A percentile compares a stretch with the other conserved stretches of the same genome.
Conservation (phyloP, 2,113 vertebrate genomes). For the Hippolais icterina region DNA sequence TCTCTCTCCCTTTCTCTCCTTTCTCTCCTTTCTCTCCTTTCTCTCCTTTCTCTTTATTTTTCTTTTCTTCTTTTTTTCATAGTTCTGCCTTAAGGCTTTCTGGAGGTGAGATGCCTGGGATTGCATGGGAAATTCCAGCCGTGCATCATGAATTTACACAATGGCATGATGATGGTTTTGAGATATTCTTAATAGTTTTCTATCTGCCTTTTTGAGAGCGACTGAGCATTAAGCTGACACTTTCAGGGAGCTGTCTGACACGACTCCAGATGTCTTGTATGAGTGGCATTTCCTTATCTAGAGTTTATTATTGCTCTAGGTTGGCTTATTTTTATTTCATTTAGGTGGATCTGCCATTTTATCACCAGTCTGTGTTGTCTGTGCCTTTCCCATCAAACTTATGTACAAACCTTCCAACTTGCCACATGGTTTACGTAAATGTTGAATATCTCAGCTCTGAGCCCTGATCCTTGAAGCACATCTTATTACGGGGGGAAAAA, state of each 20-base stretch:
- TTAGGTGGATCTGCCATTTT: neutral
- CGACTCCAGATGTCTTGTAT: neutral
- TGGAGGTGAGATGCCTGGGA: neutral
- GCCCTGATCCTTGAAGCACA: neutral
- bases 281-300: neutral
- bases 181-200: neutral
- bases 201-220: neutral
- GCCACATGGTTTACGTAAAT: neutral
- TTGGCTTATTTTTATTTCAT: neutral
- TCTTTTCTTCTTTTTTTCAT: neutral
- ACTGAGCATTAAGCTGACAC: neutral
- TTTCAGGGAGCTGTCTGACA: neutral
- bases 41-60: too few relatives aligned
- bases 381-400: neutral
- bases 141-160: neutral
- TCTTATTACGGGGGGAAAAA: neutral
- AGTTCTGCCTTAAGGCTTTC: neutral
- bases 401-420: neutral
- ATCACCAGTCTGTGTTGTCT: neutral
- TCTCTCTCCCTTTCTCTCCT: too few relatives aligned
- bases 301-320: neutral
- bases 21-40: too few relatives aligned
- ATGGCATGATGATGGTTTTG: neutral
- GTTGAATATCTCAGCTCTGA: neutral
- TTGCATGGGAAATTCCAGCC: neutral